These are phyloP conservation scores for Melanostoma scalare DNA, from an alignment of 2,888 invertebrate species.

Conservation along the genomic window DNA sequence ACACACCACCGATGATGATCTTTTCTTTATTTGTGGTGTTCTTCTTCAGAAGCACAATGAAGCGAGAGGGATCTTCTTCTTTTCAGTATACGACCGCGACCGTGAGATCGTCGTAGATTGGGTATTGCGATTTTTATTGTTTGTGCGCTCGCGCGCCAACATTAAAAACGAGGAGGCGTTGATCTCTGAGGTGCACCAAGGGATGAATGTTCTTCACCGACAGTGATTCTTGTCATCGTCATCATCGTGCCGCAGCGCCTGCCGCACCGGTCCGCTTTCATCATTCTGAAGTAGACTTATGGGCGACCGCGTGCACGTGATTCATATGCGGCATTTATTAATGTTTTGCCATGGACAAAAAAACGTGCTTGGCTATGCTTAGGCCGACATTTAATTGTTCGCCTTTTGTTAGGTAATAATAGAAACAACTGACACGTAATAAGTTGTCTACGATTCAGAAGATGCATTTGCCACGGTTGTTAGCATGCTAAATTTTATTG, in stretches of 20 bases:
- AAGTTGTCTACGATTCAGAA: conserved; percentile 6
- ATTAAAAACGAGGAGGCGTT: conserved; percentile 28
- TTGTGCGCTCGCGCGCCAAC: conserved; percentile 26
- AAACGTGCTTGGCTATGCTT: background rate
- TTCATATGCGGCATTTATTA: conserved; percentile 60
- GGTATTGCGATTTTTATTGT: conserved; percentile 53
- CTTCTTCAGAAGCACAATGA: conserved; percentile 8
- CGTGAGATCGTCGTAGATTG: conserved; percentile 63
- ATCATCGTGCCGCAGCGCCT: conserved; percentile 38
- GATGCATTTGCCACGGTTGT: conserved; percentile 1
- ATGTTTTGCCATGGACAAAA: conserved; percentile 5
- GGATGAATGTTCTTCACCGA: conserved; percentile 30
- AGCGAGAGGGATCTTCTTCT: background rate
- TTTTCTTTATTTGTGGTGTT: conserved; percentile 28
- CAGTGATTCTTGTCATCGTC: conserved; percentile 62
- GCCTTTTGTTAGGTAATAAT: conserved; percentile 50
- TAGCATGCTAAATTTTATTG: background rate
- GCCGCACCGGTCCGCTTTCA: conserved; percentile 33
- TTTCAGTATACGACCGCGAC: background rate
- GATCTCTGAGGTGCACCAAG: conserved; percentile 10
- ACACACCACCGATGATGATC: background rate
- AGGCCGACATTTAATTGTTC: conserved; percentile 47
- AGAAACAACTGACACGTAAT: conserved; percentile 53
- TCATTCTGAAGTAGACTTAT: conserved; percentile 71
- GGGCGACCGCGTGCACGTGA: conserved; percentile 57